Evolutionary conservation across 2,888 invertebrate species (phyloP).

Genomic region (Rhimphoctona megacephalus): DNA sequence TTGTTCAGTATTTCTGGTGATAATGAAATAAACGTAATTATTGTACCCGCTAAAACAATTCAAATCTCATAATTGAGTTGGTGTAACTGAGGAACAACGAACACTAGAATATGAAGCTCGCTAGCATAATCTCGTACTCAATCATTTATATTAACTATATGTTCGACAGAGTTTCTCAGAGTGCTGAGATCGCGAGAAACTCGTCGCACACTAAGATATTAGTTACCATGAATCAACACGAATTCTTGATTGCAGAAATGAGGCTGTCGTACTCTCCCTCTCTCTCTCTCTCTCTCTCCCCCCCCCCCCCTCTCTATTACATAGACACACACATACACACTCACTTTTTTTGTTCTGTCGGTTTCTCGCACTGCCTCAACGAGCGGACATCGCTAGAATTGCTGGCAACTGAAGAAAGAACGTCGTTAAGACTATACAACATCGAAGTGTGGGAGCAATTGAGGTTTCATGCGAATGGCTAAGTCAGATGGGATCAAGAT

Average conservation of each 20-base stretch:
- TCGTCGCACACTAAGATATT: slow-evolving; percentile 68
- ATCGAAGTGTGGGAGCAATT: slow-evolving; percentile 39
- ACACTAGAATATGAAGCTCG: slow-evolving; percentile 1
- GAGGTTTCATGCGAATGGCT: slow-evolving; percentile 3
- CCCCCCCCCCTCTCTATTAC: neutral
- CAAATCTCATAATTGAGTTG: slow-evolving; percentile 1
- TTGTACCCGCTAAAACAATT: neutral
- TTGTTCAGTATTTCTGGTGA: neutral
- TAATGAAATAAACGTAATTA: slow-evolving; percentile 1
- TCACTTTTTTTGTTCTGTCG: neutral
- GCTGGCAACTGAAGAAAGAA: slow-evolving; percentile 32
- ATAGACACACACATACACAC: no score
- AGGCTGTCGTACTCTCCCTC: slow-evolving; percentile 59
- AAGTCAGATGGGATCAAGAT: slow-evolving; percentile 41
- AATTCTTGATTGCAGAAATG: slow-evolving; percentile 80
- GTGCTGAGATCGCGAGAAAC: slow-evolving; percentile 48
- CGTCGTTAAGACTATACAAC: slow-evolving; percentile 46
- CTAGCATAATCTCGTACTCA: slow-evolving; percentile 47
- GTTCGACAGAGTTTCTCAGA: slow-evolving; percentile 30
- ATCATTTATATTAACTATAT: slow-evolving; percentile 57
- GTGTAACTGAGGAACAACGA: neutral
- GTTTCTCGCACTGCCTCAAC: slow-evolving; percentile 12
- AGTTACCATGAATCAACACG: slow-evolving; percentile 75
- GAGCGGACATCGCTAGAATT: slow-evolving; percentile 38
- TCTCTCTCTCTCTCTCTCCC: slow-evolving; percentile 12